Evolutionary conservation across 2,797 vertebrate species (phyloP), one percentile per base, ranked within the genome.

Genomic region (Phylloscopus collybita): DNA sequence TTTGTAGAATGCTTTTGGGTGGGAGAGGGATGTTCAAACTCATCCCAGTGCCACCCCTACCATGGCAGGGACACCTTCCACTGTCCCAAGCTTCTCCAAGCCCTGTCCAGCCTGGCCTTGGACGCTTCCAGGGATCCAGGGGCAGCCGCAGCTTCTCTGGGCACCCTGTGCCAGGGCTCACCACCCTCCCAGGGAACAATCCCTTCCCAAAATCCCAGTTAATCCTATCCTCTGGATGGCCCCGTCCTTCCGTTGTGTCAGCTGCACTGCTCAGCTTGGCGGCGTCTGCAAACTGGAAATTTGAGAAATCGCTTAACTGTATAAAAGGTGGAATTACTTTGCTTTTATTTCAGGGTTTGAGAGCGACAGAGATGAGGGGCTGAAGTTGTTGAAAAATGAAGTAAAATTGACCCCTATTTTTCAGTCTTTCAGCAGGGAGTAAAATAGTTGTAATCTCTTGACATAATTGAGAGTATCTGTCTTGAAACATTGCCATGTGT

Each of bases 61-160:
- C 15, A 3, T 8, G 10, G 7, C 44, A 65, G 26, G 29, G 51
- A 20, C 30, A 16, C 14, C 13, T 66, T 1, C 66, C 60, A 17
- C 21, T 27, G 0, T 4, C 29, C 25, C 40, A 47, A 53, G 6
- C 0, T 40, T 18, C 18, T 84, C 59, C 32, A 44, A 44, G 27
- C 32, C 32, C 32, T 0, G 0, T 65, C 51, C 66, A 72, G 0
- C 47, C 26, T 60, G 53, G 6, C n/a, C 59, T 20, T 10, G 80
- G 34, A 0, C 53, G 21, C 11, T 60, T 0, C 13, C 60, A 84
- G 60, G 40, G 34, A 20, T 72, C 3, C 73, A 62, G 66, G 30
- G 51, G 6, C 21, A 57, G 42, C 26, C 57, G 8, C 30, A 79
- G 42, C 34, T 51, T 0, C 49, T 44, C 32, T 82, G 64, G 27